phyloP scores from a whole-genome alignment of 2,113 vertebrate species.

The Choloepus hoffmanni region DNA sequence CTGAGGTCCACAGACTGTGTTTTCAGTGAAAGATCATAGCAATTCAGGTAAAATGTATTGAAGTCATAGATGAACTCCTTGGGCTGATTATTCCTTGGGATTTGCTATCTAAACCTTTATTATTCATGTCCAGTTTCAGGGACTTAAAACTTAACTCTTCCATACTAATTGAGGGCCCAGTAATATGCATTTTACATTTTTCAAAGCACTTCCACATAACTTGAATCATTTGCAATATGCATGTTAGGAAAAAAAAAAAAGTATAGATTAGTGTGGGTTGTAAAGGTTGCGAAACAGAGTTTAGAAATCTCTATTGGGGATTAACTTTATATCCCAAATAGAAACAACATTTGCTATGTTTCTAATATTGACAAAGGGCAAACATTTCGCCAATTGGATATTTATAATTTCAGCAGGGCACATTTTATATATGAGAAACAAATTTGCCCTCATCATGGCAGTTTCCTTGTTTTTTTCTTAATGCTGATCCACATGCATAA shows the following conservation, averaged over 20 bases:
- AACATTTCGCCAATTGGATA: not conserved
- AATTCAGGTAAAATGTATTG: conserved; percentile 21
- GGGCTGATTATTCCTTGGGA: conserved; percentile 37
- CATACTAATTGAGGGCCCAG: not conserved
- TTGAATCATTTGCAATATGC: not conserved
- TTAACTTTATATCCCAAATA: not conserved
- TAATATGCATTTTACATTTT: not conserved
- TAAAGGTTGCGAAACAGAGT: not conserved
- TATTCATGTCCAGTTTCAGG: conserved; percentile 5
- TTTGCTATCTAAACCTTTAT: conserved; percentile 48
- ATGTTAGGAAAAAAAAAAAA: not conserved
- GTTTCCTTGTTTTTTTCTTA: not conserved
- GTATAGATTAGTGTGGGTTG: not conserved
- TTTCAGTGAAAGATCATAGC: conserved; percentile 65
- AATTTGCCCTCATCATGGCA: not conserved
- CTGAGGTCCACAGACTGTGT: conserved; percentile 26
- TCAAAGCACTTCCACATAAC: not conserved
- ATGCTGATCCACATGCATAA: not conserved
- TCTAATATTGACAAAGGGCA: not conserved
- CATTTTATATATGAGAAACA: not conserved
- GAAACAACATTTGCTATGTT: conserved; percentile 35
- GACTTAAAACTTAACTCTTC: conserved; percentile 11
- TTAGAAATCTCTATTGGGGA: not conserved
- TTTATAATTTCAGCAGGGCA: not conserved
- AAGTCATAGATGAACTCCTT: conserved; percentile 43